These are phyloP conservation scores for Ridgeia piscesae DNA, from an alignment of 1,140 invertebrate species.

Conservation along the genomic window DNA sequence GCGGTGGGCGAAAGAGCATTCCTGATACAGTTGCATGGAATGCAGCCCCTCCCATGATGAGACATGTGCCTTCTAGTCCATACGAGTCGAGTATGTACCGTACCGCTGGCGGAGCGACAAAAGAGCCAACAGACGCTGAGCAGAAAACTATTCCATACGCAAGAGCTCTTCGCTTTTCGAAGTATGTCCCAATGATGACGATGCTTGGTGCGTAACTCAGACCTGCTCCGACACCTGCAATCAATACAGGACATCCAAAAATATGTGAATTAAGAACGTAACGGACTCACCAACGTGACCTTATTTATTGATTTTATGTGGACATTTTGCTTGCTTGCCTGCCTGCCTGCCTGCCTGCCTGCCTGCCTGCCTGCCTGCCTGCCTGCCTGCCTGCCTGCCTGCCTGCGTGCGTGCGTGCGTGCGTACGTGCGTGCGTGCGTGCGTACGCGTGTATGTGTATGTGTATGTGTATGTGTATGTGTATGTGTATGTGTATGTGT, in stretches of 20 bases:
- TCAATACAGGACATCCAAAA: too few relatives aligned
- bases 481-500: too few relatives aligned
- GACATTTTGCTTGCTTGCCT: neutral
- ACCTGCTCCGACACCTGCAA: slow-evolving; percentile 79
- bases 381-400: slow-evolving; percentile 25
- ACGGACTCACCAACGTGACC: too few relatives aligned
- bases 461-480: too few relatives aligned
- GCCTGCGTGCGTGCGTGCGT: slow-evolving; percentile 28
- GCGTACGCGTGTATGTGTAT: too few relatives aligned
- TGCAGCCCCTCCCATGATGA: slow-evolving; percentile 79
- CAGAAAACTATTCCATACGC: slow-evolving; percentile 90
- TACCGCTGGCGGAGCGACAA: slow-evolving; percentile 78
- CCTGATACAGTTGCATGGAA: slow-evolving; percentile 78
- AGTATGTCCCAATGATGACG: slow-evolving; percentile 88
- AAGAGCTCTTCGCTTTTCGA: slow-evolving; percentile 81
- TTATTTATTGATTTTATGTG: too few relatives aligned
- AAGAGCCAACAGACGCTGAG: slow-evolving; percentile 77
- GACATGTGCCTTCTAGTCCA: slow-evolving; percentile 64
- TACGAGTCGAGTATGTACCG: slow-evolving; percentile 56
- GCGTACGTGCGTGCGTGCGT: too few relatives aligned
- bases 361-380: slow-evolving; percentile 26
- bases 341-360: slow-evolving; percentile 23
- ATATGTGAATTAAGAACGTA: too few relatives aligned
- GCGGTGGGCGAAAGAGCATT: slow-evolving; percentile 72
- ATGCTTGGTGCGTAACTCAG: slow-evolving; percentile 90